phyloP scores from a whole-genome alignment of 2,888 invertebrate species.

The Tridacna gigas region DNA sequence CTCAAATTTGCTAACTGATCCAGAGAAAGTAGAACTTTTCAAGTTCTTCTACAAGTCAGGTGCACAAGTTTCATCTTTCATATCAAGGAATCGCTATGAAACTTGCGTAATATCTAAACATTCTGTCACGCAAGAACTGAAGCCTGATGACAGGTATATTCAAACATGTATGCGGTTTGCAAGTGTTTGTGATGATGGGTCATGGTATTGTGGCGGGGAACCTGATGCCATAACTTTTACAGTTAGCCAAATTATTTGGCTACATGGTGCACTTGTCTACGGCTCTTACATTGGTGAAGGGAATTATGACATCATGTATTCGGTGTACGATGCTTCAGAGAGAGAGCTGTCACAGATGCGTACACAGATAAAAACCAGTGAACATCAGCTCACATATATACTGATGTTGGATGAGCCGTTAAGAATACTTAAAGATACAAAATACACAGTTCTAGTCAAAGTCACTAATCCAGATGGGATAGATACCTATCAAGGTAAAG shows the following conservation, averaged over 20 bases:
- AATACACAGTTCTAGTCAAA: slow-evolving; percentile 63
- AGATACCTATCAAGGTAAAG: slow-evolving; percentile 69
- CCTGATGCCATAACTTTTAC: slow-evolving; percentile 67
- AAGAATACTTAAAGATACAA: slow-evolving; percentile 46
- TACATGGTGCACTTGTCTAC: slow-evolving; percentile 68
- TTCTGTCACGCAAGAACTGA: slow-evolving; percentile 39
- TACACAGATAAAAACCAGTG: slow-evolving; percentile 66
- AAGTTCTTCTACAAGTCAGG: slow-evolving; percentile 69
- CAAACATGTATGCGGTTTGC: slow-evolving; percentile 69
- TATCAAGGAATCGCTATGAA: slow-evolving; percentile 55
- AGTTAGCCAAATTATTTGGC: slow-evolving; percentile 57
- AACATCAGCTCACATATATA: slow-evolving; percentile 68
- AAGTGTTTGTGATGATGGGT: slow-evolving; percentile 67
- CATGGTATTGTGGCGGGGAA: slow-evolving; percentile 72
- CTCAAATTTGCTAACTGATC: slow-evolving; percentile 61
- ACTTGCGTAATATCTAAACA: slow-evolving; percentile 52
- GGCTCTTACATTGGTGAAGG: slow-evolving; percentile 71
- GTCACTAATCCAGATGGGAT: slow-evolving; percentile 66
- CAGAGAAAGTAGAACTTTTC: slow-evolving; percentile 70
- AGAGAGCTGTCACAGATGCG: slow-evolving; percentile 52
- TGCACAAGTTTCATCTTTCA: slow-evolving; percentile 47
- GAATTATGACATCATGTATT: slow-evolving; percentile 65
- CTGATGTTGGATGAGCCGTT: slow-evolving; percentile 63
- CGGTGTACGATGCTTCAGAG: slow-evolving; percentile 59
- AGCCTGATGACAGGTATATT: slow-evolving; percentile 55